phyloP scores from a whole-genome alignment of 2,113 vertebrate species.

The Bungarus multicinctus region DNA sequence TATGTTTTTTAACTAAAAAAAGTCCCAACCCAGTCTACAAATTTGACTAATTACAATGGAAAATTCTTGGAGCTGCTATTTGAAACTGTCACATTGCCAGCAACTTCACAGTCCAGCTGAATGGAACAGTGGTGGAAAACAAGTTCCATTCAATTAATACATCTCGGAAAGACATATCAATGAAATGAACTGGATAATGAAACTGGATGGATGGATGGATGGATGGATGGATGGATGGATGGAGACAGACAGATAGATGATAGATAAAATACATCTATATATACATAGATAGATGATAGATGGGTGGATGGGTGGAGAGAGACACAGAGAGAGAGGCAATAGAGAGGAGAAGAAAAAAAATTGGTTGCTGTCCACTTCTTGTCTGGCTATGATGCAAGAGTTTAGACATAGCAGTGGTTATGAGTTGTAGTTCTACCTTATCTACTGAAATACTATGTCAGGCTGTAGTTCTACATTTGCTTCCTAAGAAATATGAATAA shows the following conservation, averaged over 20 bases:
- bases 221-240: too few relatives aligned
- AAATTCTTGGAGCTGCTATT: not conserved
- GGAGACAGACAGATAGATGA: too few relatives aligned
- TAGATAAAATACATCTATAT: too few relatives aligned
- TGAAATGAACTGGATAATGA: not conserved
- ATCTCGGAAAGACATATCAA: not conserved
- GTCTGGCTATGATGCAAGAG: not conserved
- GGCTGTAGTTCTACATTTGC: not conserved
- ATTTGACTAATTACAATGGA: not conserved
- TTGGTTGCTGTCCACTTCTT: not conserved
- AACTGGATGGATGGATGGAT: too few relatives aligned
- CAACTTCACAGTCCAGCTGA: not conserved
- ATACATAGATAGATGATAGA: too few relatives aligned
- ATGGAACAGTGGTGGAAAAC: not conserved
- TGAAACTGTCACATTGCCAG: not conserved
- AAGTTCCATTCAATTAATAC: not conserved
- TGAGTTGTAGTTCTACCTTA: not conserved
- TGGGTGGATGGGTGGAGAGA: too few relatives aligned
- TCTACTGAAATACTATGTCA: not conserved
- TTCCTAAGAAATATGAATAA: not conserved
- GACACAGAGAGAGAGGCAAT: too few relatives aligned
- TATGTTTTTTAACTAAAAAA: not conserved
- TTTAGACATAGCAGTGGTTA: not conserved
- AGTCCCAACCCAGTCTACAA: not conserved
- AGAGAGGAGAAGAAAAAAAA: not conserved